These are phyloP conservation scores for Cathartes aura DNA, from an alignment of 2,113 vertebrate genomes.

Conservation along the genomic window DNA sequence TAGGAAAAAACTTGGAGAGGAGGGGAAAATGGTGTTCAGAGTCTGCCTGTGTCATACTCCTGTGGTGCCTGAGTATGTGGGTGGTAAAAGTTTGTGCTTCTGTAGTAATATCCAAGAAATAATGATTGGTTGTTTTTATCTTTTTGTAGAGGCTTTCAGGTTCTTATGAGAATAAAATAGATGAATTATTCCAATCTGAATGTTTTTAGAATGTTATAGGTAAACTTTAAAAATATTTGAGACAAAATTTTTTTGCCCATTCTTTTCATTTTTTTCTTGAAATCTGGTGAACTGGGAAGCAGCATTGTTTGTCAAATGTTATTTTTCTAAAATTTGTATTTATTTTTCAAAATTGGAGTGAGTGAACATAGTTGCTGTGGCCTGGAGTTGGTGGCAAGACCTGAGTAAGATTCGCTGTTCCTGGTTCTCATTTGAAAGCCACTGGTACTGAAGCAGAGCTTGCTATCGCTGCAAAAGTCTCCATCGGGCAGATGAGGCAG, in stretches of 20 bases:
- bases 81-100: neutral
- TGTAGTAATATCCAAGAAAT: neutral
- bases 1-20: neutral
- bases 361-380: neutral
- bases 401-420: neutral
- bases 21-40: neutral
- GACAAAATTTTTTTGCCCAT: neutral
- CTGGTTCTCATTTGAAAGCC: neutral
- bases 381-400: neutral
- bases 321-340: neutral
- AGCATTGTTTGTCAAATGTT: neutral
- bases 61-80: rapidly evolving
- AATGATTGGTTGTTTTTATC: neutral
- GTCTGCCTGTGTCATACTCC: neutral
- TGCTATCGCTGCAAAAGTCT: neutral
- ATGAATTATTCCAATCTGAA: neutral
- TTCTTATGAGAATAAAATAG: neutral
- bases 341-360: neutral
- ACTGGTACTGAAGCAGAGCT: neutral
- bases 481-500: neutral
- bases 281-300: neutral
- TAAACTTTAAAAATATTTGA: neutral
- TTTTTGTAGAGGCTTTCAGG: neutral
- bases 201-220: neutral
- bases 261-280: neutral